Conservation (phyloP, 2,797 vertebrate genomes). For the Manis pentadactyla region DNA sequence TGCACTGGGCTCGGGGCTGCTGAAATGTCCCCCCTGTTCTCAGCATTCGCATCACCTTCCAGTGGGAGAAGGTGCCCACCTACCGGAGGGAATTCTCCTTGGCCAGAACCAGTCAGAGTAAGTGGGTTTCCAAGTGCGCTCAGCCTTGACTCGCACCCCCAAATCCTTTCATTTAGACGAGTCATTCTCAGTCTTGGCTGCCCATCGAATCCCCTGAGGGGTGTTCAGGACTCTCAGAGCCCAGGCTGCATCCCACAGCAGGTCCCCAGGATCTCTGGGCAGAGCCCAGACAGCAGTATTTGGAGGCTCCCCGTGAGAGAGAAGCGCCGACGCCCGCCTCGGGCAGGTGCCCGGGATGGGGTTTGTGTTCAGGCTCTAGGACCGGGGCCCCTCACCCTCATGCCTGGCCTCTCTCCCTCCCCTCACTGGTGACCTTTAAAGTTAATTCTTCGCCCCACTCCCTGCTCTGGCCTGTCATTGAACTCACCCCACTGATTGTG, state of each 20-base stretch:
- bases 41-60: not conserved
- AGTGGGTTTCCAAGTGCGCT: not conserved
- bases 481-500: conserved; percentile 80
- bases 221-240: not conserved
- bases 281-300: not conserved
- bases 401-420: not conserved
- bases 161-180: not conserved
- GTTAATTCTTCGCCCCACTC: conserved; percentile 74
- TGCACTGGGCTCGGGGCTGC: not conserved
- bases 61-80: not conserved
- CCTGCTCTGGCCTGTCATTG: conserved; percentile 72
- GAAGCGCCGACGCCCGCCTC: not conserved
- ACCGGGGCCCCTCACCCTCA: not conserved
- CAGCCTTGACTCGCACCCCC: not conserved
- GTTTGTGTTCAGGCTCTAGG: not conserved
- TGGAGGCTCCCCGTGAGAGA: not conserved
- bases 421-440: conserved; percentile 76
- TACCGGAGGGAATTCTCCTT: not conserved
- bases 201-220: not conserved
- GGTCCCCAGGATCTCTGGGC: not conserved
- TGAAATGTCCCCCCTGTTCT: not conserved
- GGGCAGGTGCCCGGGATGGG: not conserved
- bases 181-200: not conserved
- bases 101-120: not conserved
- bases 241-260: not conserved